phyloP scores from a whole-genome alignment of 2,113 vertebrate species.

The Asarcornis scutulata region DNA sequence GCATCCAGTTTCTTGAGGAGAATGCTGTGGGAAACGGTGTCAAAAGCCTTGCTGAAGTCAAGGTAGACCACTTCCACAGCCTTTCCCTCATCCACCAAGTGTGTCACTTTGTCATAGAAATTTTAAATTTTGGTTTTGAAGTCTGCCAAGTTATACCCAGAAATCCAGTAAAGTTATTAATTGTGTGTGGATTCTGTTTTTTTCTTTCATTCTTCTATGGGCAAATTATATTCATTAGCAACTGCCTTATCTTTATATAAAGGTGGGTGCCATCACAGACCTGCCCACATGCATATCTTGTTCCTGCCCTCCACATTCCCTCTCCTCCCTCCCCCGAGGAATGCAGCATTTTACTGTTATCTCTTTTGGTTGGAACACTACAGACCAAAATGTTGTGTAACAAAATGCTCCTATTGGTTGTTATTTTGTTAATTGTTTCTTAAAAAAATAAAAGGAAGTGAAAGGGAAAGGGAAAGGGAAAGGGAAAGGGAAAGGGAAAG shows the following conservation, averaged over 20 bases:
- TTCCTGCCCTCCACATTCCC: accelerated
- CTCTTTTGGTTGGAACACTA: background rate
- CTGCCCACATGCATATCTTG: accelerated
- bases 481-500: too few relatives aligned
- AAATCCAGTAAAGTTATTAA: background rate
- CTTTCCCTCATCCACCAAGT: too few relatives aligned
- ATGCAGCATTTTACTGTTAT: background rate
- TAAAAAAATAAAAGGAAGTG: too few relatives aligned
- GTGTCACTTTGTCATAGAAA: too few relatives aligned
- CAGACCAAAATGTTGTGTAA: background rate
- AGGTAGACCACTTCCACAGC: too few relatives aligned
- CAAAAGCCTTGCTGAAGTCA: too few relatives aligned
- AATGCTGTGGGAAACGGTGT: too few relatives aligned
- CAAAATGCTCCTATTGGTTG: background rate
- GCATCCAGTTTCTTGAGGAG: too few relatives aligned
- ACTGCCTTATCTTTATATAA: background rate
- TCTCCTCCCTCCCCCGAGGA: background rate
- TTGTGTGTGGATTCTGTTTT: background rate
- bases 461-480: too few relatives aligned
- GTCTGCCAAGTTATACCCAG: background rate
- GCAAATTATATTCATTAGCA: background rate
- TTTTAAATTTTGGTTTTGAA: background rate
- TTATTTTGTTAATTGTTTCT: background rate
- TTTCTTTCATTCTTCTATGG: background rate
- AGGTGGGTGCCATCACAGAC: background rate